phyloP scores from a whole-genome alignment of 2,888 invertebrate species.

The Brenthis ino region DNA sequence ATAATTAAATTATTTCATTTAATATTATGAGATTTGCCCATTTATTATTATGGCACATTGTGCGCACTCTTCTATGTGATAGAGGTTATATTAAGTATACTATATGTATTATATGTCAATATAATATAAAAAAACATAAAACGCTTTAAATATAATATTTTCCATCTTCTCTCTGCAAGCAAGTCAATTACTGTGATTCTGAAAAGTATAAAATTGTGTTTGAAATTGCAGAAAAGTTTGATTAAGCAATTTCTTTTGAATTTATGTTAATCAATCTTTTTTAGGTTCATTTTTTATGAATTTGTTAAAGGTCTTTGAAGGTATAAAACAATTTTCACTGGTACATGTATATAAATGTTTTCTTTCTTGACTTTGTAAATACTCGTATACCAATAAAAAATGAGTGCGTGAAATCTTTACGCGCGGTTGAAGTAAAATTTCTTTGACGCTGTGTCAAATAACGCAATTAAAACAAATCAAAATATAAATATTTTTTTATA shows the following conservation, averaged over 20 bases:
- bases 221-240: slow-evolving; percentile 40
- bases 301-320: slow-evolving; percentile 23
- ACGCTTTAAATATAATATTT: not conserved
- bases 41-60: too few relatives aligned
- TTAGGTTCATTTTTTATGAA: slow-evolving; percentile 24
- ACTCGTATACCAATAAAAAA: too few relatives aligned
- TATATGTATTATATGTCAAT: not conserved
- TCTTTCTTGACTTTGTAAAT: not conserved
- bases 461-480: too few relatives aligned
- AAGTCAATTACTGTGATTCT: slow-evolving; percentile 29
- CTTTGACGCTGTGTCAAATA: too few relatives aligned
- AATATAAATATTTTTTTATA: too few relatives aligned
- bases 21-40: too few relatives aligned
- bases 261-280: slow-evolving; percentile 38
- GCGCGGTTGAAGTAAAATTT: too few relatives aligned
- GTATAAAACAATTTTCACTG: not conserved
- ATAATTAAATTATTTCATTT: too few relatives aligned
- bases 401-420: too few relatives aligned
- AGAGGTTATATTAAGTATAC: too few relatives aligned
- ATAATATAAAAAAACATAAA: not conserved
- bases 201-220: slow-evolving; percentile 34
- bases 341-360: not conserved
- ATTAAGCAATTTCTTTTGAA: slow-evolving; percentile 39
- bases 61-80: too few relatives aligned
- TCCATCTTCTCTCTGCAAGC: slow-evolving; percentile 6